phyloP scores from a whole-genome alignment of 2,888 invertebrate species.

The Drosophila phalerata region DNA sequence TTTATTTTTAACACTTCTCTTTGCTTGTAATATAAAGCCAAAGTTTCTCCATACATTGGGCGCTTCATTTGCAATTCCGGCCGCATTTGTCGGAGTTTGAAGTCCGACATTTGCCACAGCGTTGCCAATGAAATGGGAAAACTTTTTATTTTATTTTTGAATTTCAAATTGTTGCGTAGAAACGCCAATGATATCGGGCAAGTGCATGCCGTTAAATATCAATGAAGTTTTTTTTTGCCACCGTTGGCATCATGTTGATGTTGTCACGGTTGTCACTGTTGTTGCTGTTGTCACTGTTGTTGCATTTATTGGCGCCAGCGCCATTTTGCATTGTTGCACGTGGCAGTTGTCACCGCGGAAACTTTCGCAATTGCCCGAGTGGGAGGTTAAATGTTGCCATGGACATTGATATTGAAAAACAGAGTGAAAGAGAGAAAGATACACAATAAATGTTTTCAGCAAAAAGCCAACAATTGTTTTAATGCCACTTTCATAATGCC shows the following conservation, averaged over 20 bases:
- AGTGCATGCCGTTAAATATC: slow-evolving; percentile 68
- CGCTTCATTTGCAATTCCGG: slow-evolving; percentile 71
- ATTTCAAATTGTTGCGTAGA: slow-evolving; percentile 77
- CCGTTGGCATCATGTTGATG: slow-evolving; percentile 12
- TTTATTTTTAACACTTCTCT: slow-evolving; percentile 17
- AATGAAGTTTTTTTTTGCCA: slow-evolving; percentile 54
- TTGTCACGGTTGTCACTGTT: neutral
- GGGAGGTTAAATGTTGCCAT: slow-evolving; percentile 14
- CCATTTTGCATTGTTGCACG: slow-evolving; percentile 75
- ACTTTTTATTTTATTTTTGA: slow-evolving; percentile 41
- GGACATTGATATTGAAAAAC: slow-evolving; percentile 23
- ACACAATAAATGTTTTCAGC: neutral
- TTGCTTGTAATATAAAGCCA: slow-evolving; percentile 20
- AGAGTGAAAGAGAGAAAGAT: neutral
- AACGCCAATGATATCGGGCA: slow-evolving; percentile 56
- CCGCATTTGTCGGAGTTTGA: slow-evolving; percentile 49
- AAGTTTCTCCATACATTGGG: slow-evolving; percentile 67
- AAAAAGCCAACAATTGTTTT: slow-evolving; percentile 22
- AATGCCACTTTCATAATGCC: slow-evolving; percentile 3
- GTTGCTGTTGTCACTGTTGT: slow-evolving; percentile 10
- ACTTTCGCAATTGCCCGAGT: slow-evolving; percentile 52
- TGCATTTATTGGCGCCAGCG: slow-evolving; percentile 42
- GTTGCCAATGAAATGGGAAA: slow-evolving; percentile 75
- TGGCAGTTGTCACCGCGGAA: slow-evolving; percentile 36
- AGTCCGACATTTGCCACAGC: slow-evolving; percentile 20